Base-by-base conservation (phyloP, 2,888 invertebrate genomes). In the Callimorpha dominula region DNA sequence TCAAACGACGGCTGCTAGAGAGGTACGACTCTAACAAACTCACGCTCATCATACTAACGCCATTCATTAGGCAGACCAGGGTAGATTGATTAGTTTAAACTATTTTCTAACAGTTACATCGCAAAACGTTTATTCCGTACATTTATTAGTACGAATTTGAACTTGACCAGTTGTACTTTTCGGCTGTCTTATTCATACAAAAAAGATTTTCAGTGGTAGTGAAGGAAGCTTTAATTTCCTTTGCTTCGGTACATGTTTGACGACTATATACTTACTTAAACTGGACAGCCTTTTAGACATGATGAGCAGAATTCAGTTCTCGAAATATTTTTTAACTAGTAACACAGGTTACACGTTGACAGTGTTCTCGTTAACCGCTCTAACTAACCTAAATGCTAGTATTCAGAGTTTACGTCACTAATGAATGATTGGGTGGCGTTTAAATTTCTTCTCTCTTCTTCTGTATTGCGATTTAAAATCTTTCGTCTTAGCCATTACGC, bases 1-100 rank as follows among this genome's bases (percentile, higher is more conserved):
- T 98, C 78, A 98, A 98, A 93, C 96, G 98, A 86, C 96, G 98
- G 80, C 96, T 98, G 86, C 96, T 98, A 84, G 98, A 98, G 96
- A 97, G 97, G 97, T 97, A 96, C 90, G 93, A 89, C 74, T 85
- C 89, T 68, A 93, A 93, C 78, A 87, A 89, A 80, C 79, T 94
- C 85, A 95, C 94, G 67, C 90, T 95, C 70, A 91, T 94, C 72
- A 79, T 94, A 77, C 89, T 95, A 69, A 90, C 92, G 73, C 95
- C 95, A 12, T 92, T 88, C 77, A 91, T 94, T 49, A 88, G 93
- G 75, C 94, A 94, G 79, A 92, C 92, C 63, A 89, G 94, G 20
- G 91, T 94, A 67, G 94, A 93, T 72, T 88, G 72, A 73, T 40
- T n/a, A 65, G 15, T 60, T 49, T 7, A 43, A 49, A 60, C 6